Percentiles rank a stretch among this genome's conserved stretches.
Conservation (phyloP, 2,797 vertebrate species). For the Bradypodion pumilum region DNA sequence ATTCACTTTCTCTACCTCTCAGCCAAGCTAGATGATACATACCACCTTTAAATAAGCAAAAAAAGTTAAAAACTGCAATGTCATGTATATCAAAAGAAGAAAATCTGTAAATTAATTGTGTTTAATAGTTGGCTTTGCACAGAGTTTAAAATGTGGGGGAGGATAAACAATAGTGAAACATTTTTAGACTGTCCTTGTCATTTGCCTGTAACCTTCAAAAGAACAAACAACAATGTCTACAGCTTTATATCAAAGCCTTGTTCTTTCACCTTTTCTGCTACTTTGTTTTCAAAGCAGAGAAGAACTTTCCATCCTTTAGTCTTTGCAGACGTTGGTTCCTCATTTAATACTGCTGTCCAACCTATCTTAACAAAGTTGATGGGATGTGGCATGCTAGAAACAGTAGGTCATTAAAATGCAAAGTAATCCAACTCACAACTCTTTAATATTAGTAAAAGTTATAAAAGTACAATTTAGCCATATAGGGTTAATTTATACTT, state of each 20-base stretch:
- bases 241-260: not conserved
- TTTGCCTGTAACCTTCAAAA: slow-evolving; percentile 15
- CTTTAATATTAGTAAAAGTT: not conserved
- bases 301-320: not conserved
- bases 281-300: slow-evolving; percentile 19
- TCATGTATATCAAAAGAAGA: not conserved
- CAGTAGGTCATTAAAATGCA: not conserved
- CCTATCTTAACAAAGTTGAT: not conserved
- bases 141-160: not conserved
- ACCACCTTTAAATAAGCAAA: not conserved
- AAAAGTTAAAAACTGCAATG: not conserved
- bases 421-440: not conserved
- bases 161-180: no score
- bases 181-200: not conserved
- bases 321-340: not conserved
- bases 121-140: not conserved
- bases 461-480: not conserved
- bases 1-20: not conserved
- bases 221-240: not conserved
- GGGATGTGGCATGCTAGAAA: not conserved
- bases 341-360: not conserved
- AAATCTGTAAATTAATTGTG: not conserved
- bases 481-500: slow-evolving; percentile 22
- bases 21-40: not conserved
- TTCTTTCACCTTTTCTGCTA: not conserved